phyloP scores from a whole-genome alignment of 2,888 invertebrate species.

The Drosophila phalerata region DNA sequence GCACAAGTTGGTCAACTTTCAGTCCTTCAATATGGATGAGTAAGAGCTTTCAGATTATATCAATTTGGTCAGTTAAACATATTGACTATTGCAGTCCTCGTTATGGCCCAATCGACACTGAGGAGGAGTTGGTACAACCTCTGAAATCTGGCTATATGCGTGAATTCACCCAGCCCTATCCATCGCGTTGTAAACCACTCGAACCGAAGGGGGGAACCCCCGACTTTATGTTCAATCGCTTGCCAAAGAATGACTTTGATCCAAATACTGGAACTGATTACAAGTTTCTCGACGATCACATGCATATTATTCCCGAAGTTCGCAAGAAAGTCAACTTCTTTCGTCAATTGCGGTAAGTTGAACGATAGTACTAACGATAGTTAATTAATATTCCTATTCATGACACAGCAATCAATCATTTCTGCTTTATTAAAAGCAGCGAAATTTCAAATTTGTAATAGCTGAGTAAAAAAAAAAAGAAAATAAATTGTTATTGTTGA shows the following conservation, averaged over 20 bases:
- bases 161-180: constrained; percentile 55
- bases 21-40: constrained; percentile 73
- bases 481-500: constrained; percentile 10
- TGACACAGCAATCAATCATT: constrained; percentile 63
- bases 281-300: constrained; percentile 72
- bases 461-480: constrained; percentile 14
- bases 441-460: constrained; percentile 14
- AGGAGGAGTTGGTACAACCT: constrained; percentile 49
- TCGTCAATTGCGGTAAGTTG: constrained; percentile 58
- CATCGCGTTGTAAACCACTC: constrained; percentile 46
- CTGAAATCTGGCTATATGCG: constrained; percentile 54
- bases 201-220: constrained; percentile 45
- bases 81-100: constrained; percentile 49
- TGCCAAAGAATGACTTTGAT: constrained; percentile 69
- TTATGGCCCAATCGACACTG: constrained; percentile 44
- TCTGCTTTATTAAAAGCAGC: constrained; percentile 46
- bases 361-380: not conserved
- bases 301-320: constrained; percentile 54
- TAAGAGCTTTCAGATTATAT: constrained; percentile 21
- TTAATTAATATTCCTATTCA: not conserved
- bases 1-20: constrained; percentile 65
- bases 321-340: constrained; percentile 69
- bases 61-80: rapidly evolving
- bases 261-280: constrained; percentile 52
- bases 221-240: constrained; percentile 67